Conservation (phyloP, 2,113 vertebrate species). For the Corythaixoides concolor region DNA sequence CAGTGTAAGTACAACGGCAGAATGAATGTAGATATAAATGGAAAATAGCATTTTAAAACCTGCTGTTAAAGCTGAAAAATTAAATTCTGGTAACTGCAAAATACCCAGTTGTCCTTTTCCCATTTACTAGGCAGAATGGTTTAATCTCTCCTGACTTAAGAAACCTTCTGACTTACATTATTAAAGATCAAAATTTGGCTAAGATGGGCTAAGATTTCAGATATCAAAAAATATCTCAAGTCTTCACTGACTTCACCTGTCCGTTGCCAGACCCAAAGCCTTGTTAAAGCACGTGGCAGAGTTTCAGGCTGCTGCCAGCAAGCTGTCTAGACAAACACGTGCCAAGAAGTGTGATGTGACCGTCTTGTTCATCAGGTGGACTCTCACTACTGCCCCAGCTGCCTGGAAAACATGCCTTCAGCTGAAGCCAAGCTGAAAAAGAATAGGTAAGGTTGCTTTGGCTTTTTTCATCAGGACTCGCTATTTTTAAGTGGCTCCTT, state of each 20-base stretch:
- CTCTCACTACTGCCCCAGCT: conserved; percentile 98
- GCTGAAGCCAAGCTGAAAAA: conserved; percentile 99
- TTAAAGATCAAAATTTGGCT: neutral
- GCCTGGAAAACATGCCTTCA: conserved; percentile 98
- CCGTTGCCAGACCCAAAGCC: neutral
- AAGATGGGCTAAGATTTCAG: neutral
- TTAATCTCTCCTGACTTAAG: neutral
- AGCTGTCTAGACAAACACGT: neutral
- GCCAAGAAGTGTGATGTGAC: neutral
- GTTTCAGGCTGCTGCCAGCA: neutral
- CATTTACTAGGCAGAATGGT: neutral
- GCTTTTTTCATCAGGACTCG: neutral
- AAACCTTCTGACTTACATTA: neutral
- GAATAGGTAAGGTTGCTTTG: conserved; percentile 83
- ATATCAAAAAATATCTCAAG: neutral
- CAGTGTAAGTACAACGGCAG: neutral
- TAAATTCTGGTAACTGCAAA: neutral
- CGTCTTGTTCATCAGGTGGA: conserved; percentile 83
- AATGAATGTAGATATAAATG: neutral
- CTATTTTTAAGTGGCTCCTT: neutral
- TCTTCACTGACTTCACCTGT: neutral
- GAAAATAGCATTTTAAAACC: neutral
- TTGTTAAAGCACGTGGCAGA: rapidly evolving
- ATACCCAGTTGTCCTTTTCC: neutral
- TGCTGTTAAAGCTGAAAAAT: neutral